Evolutionary conservation across 2,888 invertebrate genomes (phyloP), one percentile per base, ranked within the genome.

Genomic region (Aricia artaxerxes): DNA sequence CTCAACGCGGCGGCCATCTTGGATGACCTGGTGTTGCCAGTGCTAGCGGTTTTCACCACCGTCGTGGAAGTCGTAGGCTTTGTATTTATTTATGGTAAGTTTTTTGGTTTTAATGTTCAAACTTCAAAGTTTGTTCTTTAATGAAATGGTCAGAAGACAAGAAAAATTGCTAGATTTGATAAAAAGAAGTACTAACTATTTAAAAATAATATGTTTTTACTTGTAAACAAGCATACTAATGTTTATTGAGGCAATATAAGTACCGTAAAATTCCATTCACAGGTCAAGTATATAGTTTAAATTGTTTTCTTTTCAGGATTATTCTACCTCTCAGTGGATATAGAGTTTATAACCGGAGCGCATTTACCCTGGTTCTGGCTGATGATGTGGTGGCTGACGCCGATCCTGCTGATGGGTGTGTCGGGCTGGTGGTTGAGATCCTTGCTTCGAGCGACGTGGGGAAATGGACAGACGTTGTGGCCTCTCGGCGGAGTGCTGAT

Each of bases 381-480:
- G 64, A 86, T 87, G 0, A 88, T 88, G 0, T 93, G 93, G 92
- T 92, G 92, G 89, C 80, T 87, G 0, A 88, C 89, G 0, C 94
- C 94, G 0, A 80, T 90, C 0, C 82, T 93, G 0, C 84, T 94
- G 1, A 79, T 92, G 1, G 92, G 91, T 0, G 85, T 91, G 16
- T 88, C 91, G 0, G 93, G 91, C 1, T 94, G 94, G 94, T 94
- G 94, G 94, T 84, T 94, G 1, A 84, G 91, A n/a, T 85, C 86
- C 1, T 73, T 93, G 13, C 84, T 93, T 1, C 85, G 87, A 40
- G 82, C 83, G 1, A 84, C 88, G 0, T 91, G 89, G 90, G 84
- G 84, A 0, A 87, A 91, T 16, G 84, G 85, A 0, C 84, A 84
- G 31, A 88, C 86, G 0, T 82, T 93, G 1, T 94, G 94, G 94